phyloP scores from a whole-genome alignment of 2,888 invertebrate genomes.

The Chrysolina haemoptera region DNA sequence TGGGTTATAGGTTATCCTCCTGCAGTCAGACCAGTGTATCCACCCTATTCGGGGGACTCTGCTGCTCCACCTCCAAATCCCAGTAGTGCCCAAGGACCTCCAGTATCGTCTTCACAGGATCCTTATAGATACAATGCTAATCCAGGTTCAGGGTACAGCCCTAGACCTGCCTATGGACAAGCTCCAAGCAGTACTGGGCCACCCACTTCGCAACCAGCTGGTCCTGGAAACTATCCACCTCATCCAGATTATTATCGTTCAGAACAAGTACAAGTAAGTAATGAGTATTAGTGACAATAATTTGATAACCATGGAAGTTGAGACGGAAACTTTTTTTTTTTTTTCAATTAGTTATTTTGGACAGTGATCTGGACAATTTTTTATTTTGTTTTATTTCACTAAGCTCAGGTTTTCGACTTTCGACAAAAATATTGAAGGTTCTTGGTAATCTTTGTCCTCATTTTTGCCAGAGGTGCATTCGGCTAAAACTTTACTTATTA shows the following conservation, averaged over 20 bases:
- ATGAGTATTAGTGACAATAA: neutral
- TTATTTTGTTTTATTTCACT: too few relatives aligned
- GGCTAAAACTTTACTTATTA: too few relatives aligned
- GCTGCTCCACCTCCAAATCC: slow-evolving; percentile 62
- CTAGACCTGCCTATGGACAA: slow-evolving; percentile 66
- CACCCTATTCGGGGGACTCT: slow-evolving; percentile 79
- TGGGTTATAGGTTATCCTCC: slow-evolving; percentile 70
- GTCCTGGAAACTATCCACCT: slow-evolving; percentile 68
- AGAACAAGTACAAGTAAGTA: slow-evolving; percentile 64
- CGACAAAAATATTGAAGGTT: too few relatives aligned
- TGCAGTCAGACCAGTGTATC: slow-evolving; percentile 83
- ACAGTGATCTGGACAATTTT: too few relatives aligned
- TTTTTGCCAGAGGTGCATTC: too few relatives aligned
- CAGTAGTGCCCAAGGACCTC: slow-evolving; percentile 62
- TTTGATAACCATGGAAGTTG: neutral
- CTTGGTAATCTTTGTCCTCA: too few relatives aligned
- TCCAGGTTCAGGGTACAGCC: slow-evolving; percentile 62
- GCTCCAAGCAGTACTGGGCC: slow-evolving; percentile 68
- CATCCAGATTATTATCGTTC: slow-evolving; percentile 75
- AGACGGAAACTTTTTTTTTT: neutral
- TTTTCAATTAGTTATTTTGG: too few relatives aligned
- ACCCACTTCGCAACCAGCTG: slow-evolving; percentile 69
- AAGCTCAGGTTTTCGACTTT: too few relatives aligned
- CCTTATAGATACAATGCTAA: slow-evolving; percentile 67
- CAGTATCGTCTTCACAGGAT: slow-evolving; percentile 62